Percentiles rank a stretch among this genome's conserved stretches.
phyloP scores from a whole-genome alignment of 2,113 vertebrate species.

The Esox niger region DNA sequence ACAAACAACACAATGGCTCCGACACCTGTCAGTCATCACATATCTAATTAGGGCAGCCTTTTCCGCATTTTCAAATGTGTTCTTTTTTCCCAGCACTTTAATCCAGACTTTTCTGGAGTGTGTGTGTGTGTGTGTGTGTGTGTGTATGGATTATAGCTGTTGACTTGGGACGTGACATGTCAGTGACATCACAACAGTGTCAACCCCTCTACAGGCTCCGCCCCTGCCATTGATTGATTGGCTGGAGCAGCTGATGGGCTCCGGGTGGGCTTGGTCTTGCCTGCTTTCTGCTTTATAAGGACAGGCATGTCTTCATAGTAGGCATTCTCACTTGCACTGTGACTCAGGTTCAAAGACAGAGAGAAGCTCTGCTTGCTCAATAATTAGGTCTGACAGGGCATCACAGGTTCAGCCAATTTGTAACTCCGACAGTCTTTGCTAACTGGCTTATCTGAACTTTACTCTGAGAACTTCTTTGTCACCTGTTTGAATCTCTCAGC shows the following conservation, averaged over 20 bases:
- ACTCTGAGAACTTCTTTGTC: slow-evolving; percentile 14
- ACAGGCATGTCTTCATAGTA: slow-evolving; percentile 37
- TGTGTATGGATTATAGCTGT: slow-evolving; percentile 5
- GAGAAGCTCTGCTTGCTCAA: not conserved
- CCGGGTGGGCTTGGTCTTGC: slow-evolving; percentile 3
- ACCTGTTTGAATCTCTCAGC: slow-evolving; percentile 38
- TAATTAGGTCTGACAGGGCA: not conserved
- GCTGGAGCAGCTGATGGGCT: slow-evolving; percentile 44
- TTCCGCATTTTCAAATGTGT: not conserved
- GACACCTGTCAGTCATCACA: not conserved
- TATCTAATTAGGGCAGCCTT: not conserved
- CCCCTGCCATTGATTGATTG: slow-evolving; percentile 45
- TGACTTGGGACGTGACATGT: not conserved
- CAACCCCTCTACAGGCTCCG: slow-evolving; percentile 39
- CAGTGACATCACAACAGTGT: slow-evolving; percentile 25
- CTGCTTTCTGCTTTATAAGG: slow-evolving; percentile 49
- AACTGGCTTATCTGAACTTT: too few species aligned
- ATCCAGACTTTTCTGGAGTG: not conserved
- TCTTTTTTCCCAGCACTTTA: slow-evolving; percentile 2
- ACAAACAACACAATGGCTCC: not conserved
- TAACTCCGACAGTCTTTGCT: too few species aligned
- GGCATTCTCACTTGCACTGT: slow-evolving; percentile 40
- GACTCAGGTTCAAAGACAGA: not conserved
- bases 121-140: slow-evolving; percentile 3
- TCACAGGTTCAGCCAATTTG: slow-evolving; percentile 25